Conservation (phyloP, 2,888 invertebrate genomes). For the Patella caerulea region DNA sequence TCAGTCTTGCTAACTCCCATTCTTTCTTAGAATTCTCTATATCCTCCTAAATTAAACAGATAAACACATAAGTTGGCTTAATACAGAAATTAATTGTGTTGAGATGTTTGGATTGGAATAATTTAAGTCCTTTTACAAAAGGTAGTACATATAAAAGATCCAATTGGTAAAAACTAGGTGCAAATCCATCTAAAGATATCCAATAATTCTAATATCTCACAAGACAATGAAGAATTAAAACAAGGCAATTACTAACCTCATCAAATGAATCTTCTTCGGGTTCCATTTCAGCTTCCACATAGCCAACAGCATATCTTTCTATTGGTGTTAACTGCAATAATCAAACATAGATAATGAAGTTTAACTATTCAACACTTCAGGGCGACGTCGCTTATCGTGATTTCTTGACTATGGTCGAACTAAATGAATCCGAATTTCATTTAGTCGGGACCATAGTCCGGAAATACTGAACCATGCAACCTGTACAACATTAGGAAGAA, state of each 20-base stretch:
- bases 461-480: too few species aligned
- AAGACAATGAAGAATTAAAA: too few species aligned
- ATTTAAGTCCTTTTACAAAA: not conserved
- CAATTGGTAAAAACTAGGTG: too few species aligned
- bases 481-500: too few species aligned
- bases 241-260: not conserved
- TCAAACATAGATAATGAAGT: not conserved
- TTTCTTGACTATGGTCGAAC: too few species aligned
- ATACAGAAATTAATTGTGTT: not conserved
- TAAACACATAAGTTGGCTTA: not conserved
- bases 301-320: slow-evolving; percentile 94
- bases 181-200: too few species aligned
- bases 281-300: slow-evolving; percentile 89
- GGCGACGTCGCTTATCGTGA: too few species aligned
- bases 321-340: slow-evolving; percentile 86
- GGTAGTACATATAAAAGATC: not conserved
- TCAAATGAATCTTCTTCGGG: slow-evolving; percentile 75
- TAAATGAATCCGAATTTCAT: too few species aligned
- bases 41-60: slow-evolving; percentile 74
- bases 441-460: too few species aligned
- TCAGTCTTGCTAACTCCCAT: slow-evolving; percentile 86
- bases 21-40: slow-evolving; percentile 81
- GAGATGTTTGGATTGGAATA: not conserved
- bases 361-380: not conserved
- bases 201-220: too few species aligned